phyloP scores from a whole-genome alignment of 2,888 invertebrate genomes.

The Clepsis dumicolana region DNA sequence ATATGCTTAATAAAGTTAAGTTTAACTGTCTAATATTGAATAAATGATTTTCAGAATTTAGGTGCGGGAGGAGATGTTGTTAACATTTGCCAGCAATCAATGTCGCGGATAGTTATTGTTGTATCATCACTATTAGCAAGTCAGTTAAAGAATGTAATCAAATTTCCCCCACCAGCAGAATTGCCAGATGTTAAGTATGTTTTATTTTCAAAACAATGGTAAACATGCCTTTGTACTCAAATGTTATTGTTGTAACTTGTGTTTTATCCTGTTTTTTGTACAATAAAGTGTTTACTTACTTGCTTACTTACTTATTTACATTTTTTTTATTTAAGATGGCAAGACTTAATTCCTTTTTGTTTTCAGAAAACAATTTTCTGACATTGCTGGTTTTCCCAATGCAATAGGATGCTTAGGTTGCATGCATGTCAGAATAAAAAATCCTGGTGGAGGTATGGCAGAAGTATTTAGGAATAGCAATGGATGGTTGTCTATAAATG shows the following conservation, averaged over 20 bases:
- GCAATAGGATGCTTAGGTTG: conserved; percentile 49
- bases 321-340: background rate
- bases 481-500: conserved; percentile 49
- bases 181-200: conserved; percentile 20
- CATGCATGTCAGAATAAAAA: conserved; percentile 51
- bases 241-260: too few species aligned
- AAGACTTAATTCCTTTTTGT: background rate
- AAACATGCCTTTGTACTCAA: too few species aligned
- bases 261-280: too few species aligned
- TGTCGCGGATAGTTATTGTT: conserved; percentile 45
- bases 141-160: conserved; percentile 40
- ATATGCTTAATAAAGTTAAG: background rate
- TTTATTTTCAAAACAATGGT: background rate
- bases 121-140: conserved; percentile 45
- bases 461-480: conserved; percentile 49
- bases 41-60: background rate
- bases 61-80: conserved; percentile 46
- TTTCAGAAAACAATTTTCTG: conserved; percentile 44
- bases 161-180: conserved; percentile 42
- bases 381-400: conserved; percentile 45
- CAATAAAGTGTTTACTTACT: too few species aligned
- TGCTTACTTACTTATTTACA: too few species aligned
- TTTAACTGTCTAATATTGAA: background rate
- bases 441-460: conserved; percentile 46
- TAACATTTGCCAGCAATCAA: conserved; percentile 47